Percentiles rank a stretch among this genome's conserved stretches.
These are phyloP conservation scores for Antechinus stuartii DNA, from an alignment of 2,113 vertebrate species.

Conservation along the genomic window DNA sequence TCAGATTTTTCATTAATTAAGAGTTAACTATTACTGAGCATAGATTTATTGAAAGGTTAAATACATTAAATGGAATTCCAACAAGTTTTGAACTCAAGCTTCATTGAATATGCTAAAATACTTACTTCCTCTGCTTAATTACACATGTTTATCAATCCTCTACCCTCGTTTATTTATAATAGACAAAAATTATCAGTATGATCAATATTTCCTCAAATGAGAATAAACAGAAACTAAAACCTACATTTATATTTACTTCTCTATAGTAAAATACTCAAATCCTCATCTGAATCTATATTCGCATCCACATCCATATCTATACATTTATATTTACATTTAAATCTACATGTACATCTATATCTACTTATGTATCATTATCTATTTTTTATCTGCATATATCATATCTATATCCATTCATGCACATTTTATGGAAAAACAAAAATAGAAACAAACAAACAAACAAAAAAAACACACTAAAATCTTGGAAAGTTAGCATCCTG, in stretches of 20 bases:
- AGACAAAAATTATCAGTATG: neutral
- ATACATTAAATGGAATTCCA: constrained; percentile 51
- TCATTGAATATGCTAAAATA: constrained; percentile 25
- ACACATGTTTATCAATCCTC: neutral
- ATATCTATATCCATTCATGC: neutral
- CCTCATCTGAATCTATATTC: neutral
- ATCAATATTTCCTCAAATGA: neutral
- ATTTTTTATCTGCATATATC: neutral
- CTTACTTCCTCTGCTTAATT: neutral
- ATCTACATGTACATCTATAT: neutral
- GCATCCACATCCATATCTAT: neutral
- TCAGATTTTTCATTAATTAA: constrained; percentile 80
- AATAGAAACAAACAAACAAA: too few relatives aligned
- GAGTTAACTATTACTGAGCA: constrained; percentile 83
- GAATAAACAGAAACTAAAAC: neutral
- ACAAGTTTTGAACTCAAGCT: constrained; percentile 62
- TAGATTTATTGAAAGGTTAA: constrained; percentile 55
- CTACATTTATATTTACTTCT: neutral
- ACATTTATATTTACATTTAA: neutral
- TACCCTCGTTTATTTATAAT: neutral
- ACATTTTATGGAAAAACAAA: neutral
- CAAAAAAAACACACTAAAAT: too few relatives aligned
- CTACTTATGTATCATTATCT: neutral
- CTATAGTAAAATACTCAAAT: neutral
- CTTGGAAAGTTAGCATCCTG: neutral